Base-by-base conservation (phyloP, 2,888 invertebrate species). In the Pristionchus arcanus region DNA sequence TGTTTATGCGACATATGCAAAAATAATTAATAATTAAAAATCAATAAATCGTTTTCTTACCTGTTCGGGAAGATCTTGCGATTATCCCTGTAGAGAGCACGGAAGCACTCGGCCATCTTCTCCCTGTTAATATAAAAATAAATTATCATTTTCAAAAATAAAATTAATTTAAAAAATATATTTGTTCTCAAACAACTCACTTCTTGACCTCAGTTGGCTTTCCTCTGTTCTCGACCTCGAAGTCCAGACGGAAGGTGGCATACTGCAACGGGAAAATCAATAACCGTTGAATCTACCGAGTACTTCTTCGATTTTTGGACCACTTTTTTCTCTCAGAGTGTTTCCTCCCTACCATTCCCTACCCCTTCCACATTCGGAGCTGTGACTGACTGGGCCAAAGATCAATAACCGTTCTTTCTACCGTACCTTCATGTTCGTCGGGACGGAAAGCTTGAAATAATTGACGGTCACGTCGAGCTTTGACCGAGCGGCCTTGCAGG, bases 401-500 rank as follows among this genome's bases (percentile, higher is more conserved):
- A 31, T 15, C 28, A 71, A 71, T 71, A 16, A 77, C 25, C 42
- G 0, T 34, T 9, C 1, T 77, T 21, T 11, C 25, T 53, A 53
- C 49, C 49, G n/a, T 81, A 49, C 37, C 49, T 42, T 66, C 37
- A 87, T 25, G 15, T n/a, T 19, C 9, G 42, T 2, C 7, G 87
- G 87, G 3, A 28, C 49, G 0, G 0, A 16, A 16, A 90, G 66
- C 19, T n/a, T 66, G 89, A 88, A 89, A 68, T 90, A 90, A 68
- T 90, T 91, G n/a, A 90, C 49, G n/a, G 74, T 83, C 21, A 90
- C 90, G 28, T 68, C 28, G 25, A 90, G 74, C 77, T 85, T 90
- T 0, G 28, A 15, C 4, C 87, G 89, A 2, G 16, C 9, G 5
- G 63, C 68, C 31, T 59, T 59, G 42, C 66, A 66, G 25, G 16